phyloP scores from a whole-genome alignment of 2,888 invertebrate species.

The Plusia festucae region DNA sequence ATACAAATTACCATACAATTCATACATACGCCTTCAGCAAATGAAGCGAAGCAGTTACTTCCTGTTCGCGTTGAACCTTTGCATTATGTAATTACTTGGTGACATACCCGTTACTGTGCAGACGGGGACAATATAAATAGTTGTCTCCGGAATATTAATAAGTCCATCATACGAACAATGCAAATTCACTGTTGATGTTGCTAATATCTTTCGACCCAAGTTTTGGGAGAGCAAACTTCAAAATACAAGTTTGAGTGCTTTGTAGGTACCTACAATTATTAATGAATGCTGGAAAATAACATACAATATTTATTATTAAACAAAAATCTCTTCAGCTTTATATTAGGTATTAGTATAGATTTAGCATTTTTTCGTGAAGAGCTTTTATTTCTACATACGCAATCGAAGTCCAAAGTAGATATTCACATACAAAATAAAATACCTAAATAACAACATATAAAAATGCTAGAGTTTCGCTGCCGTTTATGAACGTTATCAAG shows the following conservation, averaged over 20 bases:
- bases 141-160: conserved; percentile 40
- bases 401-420: too few species aligned
- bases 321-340: too few species aligned
- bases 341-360: too few species aligned
- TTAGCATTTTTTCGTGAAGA: too few species aligned
- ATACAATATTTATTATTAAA: too few species aligned
- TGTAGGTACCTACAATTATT: background rate
- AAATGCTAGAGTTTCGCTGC: background rate
- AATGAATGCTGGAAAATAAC: too few species aligned
- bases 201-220: background rate
- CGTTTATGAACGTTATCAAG: conserved; percentile 13
- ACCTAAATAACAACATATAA: background rate
- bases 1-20: conserved; percentile 83
- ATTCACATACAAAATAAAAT: background rate
- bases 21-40: conserved; percentile 72
- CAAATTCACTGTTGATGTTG: conserved; percentile 22
- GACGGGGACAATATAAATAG: conserved; percentile 24
- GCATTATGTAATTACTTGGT: conserved; percentile 58
- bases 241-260: background rate
- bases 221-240: background rate
- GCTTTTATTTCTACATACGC: too few species aligned
- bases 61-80: conserved; percentile 63
- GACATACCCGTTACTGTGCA: conserved; percentile 41
- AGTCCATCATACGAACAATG: conserved; percentile 12
- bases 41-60: conserved; percentile 78